Evolutionary conservation across 1,140 invertebrate species (phyloP).

Genomic region (Orchestia grillus): DNA sequence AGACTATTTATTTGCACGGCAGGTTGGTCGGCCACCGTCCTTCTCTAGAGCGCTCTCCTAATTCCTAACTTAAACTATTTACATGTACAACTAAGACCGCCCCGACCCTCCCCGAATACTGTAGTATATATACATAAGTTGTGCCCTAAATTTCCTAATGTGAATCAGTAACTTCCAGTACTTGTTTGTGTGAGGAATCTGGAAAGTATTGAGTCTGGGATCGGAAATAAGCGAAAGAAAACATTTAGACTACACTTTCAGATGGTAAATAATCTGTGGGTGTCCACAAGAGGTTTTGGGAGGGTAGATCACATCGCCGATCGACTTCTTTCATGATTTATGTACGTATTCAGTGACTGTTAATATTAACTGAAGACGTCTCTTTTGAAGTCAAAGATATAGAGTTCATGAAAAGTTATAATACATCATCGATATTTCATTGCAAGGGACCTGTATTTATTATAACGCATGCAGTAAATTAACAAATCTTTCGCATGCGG

Average conservation of each 20-base stretch:
- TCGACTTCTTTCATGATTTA: not conserved
- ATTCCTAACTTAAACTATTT: conserved; percentile 14
- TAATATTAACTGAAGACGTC: not conserved
- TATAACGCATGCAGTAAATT: not conserved
- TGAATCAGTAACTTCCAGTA: conserved; percentile 45
- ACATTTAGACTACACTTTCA: conserved; percentile 37
- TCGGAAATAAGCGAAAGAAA: conserved; percentile 29
- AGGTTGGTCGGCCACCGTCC: not conserved
- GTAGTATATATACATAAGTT: conserved; percentile 47
- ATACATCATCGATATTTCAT: not conserved
- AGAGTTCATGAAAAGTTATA: conserved; percentile 2
- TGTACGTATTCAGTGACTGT: not conserved
- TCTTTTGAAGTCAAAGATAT: not conserved
- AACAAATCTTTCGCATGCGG: not conserved
- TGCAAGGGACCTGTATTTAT: not conserved
- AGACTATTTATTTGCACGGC: not conserved
- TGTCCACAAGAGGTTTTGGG: not conserved
- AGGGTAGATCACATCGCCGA: not conserved
- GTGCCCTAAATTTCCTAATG: conserved; percentile 52
- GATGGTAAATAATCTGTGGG: not conserved
- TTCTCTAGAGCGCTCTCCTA: not conserved
- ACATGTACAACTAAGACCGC: conserved; percentile 13
- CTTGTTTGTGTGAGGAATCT: conserved; percentile 51
- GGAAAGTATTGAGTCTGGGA: conserved; percentile 39
- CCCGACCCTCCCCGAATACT: conserved; percentile 51